Conservation (phyloP, 2,888 invertebrate species). For the Tenodera sinensis region DNA sequence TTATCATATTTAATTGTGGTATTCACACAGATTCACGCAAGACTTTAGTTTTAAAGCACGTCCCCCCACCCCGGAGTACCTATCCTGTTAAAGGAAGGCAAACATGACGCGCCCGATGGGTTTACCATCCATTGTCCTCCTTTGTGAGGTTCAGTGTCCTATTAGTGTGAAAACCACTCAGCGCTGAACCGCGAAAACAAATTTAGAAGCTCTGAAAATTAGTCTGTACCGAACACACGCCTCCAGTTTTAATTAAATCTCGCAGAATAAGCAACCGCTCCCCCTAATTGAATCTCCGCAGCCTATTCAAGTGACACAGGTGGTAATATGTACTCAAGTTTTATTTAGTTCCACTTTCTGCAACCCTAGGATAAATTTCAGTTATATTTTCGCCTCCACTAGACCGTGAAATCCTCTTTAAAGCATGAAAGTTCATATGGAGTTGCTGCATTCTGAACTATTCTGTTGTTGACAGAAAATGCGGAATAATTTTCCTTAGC, state of each 20-base stretch:
- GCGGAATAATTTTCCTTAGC: too few species aligned
- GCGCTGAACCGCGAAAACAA: neutral
- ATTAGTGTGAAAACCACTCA: neutral
- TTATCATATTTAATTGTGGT: too few species aligned
- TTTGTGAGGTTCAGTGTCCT: too few species aligned
- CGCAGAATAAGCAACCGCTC: neutral
- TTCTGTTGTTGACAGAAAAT: too few species aligned
- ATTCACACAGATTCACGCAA: too few species aligned
- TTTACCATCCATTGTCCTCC: too few species aligned
- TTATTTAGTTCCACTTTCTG: neutral
- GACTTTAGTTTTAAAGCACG: too few species aligned
- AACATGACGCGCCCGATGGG: too few species aligned
- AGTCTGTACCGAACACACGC: neutral
- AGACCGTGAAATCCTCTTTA: neutral
- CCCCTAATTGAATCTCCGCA: neutral
- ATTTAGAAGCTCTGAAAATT: neutral
- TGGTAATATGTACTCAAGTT: neutral
- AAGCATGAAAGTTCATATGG: neutral
- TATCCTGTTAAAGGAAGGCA: too few species aligned
- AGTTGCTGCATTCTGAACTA: too few species aligned
- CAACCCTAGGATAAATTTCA: neutral
- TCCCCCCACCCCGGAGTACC: too few species aligned
- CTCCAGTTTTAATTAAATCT: neutral
- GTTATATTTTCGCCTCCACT: neutral
- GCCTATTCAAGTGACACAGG: neutral